Conservation (phyloP, 2,797 vertebrate genomes). For the Urocyon cinereoargenteus region DNA sequence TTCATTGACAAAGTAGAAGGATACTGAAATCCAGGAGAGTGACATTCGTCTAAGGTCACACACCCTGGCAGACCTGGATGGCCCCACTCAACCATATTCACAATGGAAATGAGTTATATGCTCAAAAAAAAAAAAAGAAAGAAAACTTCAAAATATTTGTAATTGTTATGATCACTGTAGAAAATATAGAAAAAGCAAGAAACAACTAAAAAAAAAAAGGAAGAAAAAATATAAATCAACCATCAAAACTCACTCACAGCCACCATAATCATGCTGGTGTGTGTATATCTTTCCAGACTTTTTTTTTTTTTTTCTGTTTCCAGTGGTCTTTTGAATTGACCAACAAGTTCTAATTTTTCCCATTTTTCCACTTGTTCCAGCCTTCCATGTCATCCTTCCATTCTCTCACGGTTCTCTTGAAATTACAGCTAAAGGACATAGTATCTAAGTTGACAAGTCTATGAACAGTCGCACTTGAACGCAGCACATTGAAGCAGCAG, state of each 20-base stretch:
- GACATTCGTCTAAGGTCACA: background rate
- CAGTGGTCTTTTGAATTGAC: constrained; percentile 88
- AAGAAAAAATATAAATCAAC: background rate
- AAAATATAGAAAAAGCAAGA: constrained; percentile 10
- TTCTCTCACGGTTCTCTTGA: constrained; percentile 31
- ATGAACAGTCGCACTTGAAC: background rate
- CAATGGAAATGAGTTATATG: background rate
- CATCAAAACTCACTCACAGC: background rate
- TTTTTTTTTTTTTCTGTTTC: background rate
- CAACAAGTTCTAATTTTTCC: constrained; percentile 27
- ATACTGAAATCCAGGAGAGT: background rate
- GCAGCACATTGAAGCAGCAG: background rate
- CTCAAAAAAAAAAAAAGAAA: background rate
- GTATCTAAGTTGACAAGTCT: background rate
- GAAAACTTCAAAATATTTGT: background rate
- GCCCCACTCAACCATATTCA: background rate
- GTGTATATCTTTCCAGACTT: background rate
- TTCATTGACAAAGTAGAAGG: constrained; percentile 21
- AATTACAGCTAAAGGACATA: constrained; percentile 12
- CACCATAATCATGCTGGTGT: background rate
- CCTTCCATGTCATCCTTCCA: background rate
- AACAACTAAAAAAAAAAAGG: background rate
- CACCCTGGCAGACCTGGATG: background rate
- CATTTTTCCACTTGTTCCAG: background rate
- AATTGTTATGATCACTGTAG: background rate